phyloP scores from a whole-genome alignment of 1,140 invertebrate genomes.

The Sipha flava region DNA sequence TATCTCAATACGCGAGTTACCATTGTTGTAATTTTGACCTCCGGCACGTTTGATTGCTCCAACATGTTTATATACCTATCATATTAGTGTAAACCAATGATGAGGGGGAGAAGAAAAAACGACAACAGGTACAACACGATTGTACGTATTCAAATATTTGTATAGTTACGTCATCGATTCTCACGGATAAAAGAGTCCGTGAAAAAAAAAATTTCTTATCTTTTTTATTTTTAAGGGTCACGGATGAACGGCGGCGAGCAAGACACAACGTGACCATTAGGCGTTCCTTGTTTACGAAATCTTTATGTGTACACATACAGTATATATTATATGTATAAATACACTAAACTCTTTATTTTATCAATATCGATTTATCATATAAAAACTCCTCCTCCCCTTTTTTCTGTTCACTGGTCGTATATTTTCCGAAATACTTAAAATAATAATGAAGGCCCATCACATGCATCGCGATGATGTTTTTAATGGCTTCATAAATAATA shows the following conservation, averaged over 20 bases:
- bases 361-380: slow-evolving; percentile 20
- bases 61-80: background rate
- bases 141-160: slow-evolving; percentile 21
- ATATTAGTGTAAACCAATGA: background rate
- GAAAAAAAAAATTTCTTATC: slow-evolving; percentile 13
- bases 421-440: background rate
- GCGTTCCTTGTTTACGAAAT: slow-evolving; percentile 24
- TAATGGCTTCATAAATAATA: background rate
- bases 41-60: background rate
- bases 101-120: background rate
- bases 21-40: background rate
- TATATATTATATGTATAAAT: background rate
- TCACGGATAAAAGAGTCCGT: slow-evolving; percentile 8
- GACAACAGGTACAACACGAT: background rate
- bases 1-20: background rate
- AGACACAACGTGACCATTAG: slow-evolving; percentile 28
- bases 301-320: background rate
- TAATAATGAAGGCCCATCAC: background rate
- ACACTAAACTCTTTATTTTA: background rate
- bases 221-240: slow-evolving; percentile 9
- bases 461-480: background rate
- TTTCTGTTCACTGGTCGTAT: background rate
- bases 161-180: slow-evolving; percentile 28
- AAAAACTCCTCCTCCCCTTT: background rate
- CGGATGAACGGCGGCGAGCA: background rate